Evolutionary conservation across 2,797 vertebrate species (phyloP), one percentile per base, ranked within the genome.

Genomic region (Triplophysa yarkandensis): DNA sequence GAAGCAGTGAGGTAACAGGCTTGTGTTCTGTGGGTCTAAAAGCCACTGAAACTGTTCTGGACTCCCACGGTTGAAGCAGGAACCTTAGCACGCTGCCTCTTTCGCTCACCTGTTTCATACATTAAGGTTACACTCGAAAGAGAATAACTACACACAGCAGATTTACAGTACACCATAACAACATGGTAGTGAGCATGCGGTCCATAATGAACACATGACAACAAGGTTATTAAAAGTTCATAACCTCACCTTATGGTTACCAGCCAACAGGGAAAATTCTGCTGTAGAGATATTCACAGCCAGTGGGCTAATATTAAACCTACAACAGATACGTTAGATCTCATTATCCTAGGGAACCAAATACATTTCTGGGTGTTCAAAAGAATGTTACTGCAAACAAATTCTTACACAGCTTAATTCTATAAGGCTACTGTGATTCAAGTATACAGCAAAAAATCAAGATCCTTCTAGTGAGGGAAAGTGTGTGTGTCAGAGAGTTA

Each of bases 1-100:
- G 87, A 80, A 98, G 94, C 81, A 98, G 84, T 3, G 96, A 98
- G 68, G 92, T 86, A 74, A 95, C 94, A 76, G 91, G 94, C 83
- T 92, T 96, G 78, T 96, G 94, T 84, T 96, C 95, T 13, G 91
- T 82, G 0, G 97, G 96, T 13, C 91, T 94, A 82, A 95, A 98
- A 73, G 93, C 87, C 17, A 99, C 93, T 14, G 93, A 92, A 4
- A 98, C 84, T 61, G 92, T 94, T 82, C 88, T 93, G 62, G 81
- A 85, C 86, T 98, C 97, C 90, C 94, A 90, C 7, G 97, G 96
- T 78, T 93, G 93, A 76, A 99, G 89, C 78, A 89, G 84, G 71
- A 98, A 85, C 48, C 84, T 91, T 76, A 96, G 85, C 32, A 80
- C 64, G 6, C 30, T 57, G n/a, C 46, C 43, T 64, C 28, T 55